Conservation (phyloP, 2,113 vertebrate genomes). For the Echinops telfairi region DNA sequence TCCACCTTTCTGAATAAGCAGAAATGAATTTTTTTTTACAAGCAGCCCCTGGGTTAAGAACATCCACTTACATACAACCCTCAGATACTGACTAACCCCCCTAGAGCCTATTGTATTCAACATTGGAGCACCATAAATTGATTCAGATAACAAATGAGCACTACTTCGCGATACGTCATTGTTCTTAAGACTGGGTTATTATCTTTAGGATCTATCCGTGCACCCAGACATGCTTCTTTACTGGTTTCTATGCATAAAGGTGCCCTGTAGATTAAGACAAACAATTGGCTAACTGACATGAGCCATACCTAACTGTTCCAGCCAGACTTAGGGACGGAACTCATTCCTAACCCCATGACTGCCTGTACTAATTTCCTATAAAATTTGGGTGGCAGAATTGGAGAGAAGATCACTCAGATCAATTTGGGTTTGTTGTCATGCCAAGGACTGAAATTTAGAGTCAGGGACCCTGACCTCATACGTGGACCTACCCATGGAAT, state of each 20-base stretch:
- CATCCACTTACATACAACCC: not conserved
- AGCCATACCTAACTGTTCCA: not conserved
- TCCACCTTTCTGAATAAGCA: not conserved
- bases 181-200: not conserved
- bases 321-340: not conserved
- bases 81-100: not conserved
- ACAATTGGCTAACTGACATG: not conserved
- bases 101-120: too few relatives aligned
- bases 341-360: not conserved
- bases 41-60: not conserved
- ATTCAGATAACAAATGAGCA: not conserved
- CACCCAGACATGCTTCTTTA: too few relatives aligned
- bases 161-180: not conserved
- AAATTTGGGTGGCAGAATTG: not conserved
- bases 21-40: not conserved
- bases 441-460: conserved; percentile 45
- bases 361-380: not conserved
- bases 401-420: not conserved
- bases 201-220: not conserved
- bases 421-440: not conserved
- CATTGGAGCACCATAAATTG: not conserved
- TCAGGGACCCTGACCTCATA: conserved; percentile 50
- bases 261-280: too few relatives aligned
- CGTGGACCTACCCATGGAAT: conserved; percentile 72
- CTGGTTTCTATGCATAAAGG: too few relatives aligned